Conservation (phyloP, 2,113 vertebrate genomes). For the Zosterops borbonicus region DNA sequence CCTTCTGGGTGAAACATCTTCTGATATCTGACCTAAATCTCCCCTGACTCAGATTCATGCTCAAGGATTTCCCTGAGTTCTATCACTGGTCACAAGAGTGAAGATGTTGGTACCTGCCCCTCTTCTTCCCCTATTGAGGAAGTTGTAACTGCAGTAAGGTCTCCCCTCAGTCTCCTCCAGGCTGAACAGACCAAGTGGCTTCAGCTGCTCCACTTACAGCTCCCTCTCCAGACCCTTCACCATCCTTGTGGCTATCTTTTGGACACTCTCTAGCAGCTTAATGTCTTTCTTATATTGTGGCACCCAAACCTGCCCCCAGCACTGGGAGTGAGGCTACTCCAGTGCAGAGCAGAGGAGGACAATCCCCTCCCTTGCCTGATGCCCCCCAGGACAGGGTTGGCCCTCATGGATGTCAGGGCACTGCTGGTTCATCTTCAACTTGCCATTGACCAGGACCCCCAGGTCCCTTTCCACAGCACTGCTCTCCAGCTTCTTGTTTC, state of each 20-base stretch:
- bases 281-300: background rate
- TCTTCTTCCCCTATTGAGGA: background rate
- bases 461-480: background rate
- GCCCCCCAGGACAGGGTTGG: background rate
- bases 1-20: background rate
- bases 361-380: background rate
- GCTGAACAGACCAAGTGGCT: background rate
- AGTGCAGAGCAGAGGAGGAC: accelerated
- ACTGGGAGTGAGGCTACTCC: accelerated
- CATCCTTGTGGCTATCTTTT: background rate
- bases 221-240: background rate
- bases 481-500: background rate
- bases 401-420: background rate
- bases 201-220: background rate
- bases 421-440: accelerated
- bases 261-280: background rate
- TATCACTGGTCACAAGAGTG: accelerated
- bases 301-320: too few relatives aligned
- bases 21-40: background rate
- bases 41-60: background rate
- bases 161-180: background rate
- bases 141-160: background rate
- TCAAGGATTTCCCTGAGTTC: background rate
- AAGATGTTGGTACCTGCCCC: background rate
- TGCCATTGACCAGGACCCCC: accelerated